phyloP scores from a whole-genome alignment of 2,113 vertebrate genomes.

The Hylia prasina region DNA sequence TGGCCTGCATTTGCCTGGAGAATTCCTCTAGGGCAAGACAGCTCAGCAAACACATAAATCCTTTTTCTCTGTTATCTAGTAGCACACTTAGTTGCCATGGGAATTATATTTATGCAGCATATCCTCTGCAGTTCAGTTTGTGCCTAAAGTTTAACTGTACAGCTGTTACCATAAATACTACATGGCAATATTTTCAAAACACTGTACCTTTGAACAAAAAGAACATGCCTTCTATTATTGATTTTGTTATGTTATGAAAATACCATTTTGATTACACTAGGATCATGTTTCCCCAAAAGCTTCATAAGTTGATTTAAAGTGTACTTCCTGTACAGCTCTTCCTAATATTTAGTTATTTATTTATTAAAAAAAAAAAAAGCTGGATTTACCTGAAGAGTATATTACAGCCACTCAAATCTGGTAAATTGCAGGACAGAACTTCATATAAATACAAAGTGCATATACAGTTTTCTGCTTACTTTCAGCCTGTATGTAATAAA shows the following conservation, averaged over 20 bases:
- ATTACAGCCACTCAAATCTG: not conserved
- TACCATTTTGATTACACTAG: conserved; percentile 44
- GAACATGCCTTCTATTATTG: conserved; percentile 64
- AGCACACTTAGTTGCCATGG: conserved; percentile 88
- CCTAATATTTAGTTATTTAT: conserved; percentile 24
- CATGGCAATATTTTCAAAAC: conserved; percentile 79
- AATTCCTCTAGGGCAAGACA: conserved; percentile 88
- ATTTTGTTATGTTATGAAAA: conserved; percentile 67
- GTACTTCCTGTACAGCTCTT: not conserved
- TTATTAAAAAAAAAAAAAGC: not conserved
- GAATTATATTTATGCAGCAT: conserved; percentile 87
- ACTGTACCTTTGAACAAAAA: conserved; percentile 71
- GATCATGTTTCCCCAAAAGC: conserved; percentile 27
- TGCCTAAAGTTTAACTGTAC: conserved; percentile 82
- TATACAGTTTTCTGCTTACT: not conserved
- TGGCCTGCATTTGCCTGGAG: conserved; percentile 86
- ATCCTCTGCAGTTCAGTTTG: conserved; percentile 81
- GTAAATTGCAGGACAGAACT: not conserved
- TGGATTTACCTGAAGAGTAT: not conserved
- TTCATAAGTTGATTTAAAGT: conserved; percentile 29
- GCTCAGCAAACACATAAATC: conserved; percentile 90
- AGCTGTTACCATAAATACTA: conserved; percentile 79
- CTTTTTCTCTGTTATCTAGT: conserved; percentile 84
- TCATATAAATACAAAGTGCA: not conserved
- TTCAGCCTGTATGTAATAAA: not conserved